These are phyloP conservation scores for Paramacrobiotus metropolitanus DNA, from an alignment of 1,140 invertebrate genomes.

Conservation along the genomic window DNA sequence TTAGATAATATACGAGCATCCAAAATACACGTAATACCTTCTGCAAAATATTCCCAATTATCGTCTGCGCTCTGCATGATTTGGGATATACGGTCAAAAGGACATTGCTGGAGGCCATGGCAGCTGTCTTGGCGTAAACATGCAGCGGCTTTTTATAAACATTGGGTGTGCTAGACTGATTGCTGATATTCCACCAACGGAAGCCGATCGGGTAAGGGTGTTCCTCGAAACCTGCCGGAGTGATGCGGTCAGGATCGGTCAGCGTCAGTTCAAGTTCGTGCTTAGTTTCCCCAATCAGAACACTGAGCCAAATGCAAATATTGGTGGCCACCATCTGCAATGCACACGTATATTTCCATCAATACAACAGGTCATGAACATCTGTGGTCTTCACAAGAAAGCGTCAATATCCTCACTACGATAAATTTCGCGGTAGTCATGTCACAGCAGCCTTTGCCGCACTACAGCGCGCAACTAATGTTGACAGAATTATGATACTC, in stretches of 20 bases:
- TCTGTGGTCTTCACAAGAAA: too few species aligned
- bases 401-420: too few species aligned
- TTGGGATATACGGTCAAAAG: neutral
- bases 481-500: too few species aligned
- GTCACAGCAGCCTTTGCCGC: too few species aligned
- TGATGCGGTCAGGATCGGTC: slow-evolving; percentile 13
- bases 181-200: neutral
- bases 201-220: neutral
- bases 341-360: too few species aligned
- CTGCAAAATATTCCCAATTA: slow-evolving; percentile 1
- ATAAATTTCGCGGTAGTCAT: too few species aligned
- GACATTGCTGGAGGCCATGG: neutral
- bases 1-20: neutral
- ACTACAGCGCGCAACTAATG: too few species aligned
- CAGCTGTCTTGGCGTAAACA: neutral
- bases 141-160: neutral
- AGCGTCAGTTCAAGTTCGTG: slow-evolving; percentile 49
- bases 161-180: neutral
- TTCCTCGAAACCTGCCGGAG: slow-evolving; percentile 2
- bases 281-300: slow-evolving; percentile 72
- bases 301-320: slow-evolving; percentile 73
- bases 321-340: slow-evolving; percentile 50
- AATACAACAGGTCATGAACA: too few species aligned
- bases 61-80: neutral
- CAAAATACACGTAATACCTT: neutral